Evolutionary conservation across 2,797 vertebrate genomes (phyloP), one percentile per base, ranked within the genome.

Genomic region (Enteromius paludinosus): DNA sequence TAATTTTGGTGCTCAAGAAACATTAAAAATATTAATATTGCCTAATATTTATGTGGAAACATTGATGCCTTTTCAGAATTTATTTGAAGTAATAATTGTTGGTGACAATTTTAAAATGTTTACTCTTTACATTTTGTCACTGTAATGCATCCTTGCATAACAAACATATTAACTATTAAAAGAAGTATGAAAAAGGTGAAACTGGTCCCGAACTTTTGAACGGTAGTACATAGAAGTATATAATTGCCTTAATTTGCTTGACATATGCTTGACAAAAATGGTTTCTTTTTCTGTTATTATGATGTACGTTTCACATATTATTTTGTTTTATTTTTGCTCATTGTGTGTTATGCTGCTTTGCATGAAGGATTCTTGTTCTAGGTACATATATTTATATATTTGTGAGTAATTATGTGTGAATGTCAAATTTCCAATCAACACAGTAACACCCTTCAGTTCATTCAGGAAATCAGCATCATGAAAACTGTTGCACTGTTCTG

Each of bases 311-410:
- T 45, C 18, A 65, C 23, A 25, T 30, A 20, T 41, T 70, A 59
- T 59, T 70, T 62, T 65, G 5, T 43, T 30, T 3, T 28, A 5
- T 66, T 38, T 20, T 66, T 23, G 5, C 30, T 52, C 3, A 38
- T 54, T 74, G 18, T 56, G 71, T 1, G 12, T 45, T 5, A 68
- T 28, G 23, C 9, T 66, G 33, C 62, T 82, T 68, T 82, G 80
- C 72, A 68, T 76, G 71, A 76, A 68, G 80, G 52, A 56, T 33
- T 18, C 15, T 61, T 52, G 47, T 38, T 15, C 25, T 66, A 71
- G 20, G 28, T 82, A 6, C 3, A 43, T 43, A 43, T 43, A 43
- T 43, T 10, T 77, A 64, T 61, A 69, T 33, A 52, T 72, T 28
- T 35, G 20, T 78, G 20, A 23, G 41, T 18, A 38, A 52, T 20